Base-by-base conservation (phyloP, 2,888 invertebrate genomes). In the Mechanitis mazaeus region DNA sequence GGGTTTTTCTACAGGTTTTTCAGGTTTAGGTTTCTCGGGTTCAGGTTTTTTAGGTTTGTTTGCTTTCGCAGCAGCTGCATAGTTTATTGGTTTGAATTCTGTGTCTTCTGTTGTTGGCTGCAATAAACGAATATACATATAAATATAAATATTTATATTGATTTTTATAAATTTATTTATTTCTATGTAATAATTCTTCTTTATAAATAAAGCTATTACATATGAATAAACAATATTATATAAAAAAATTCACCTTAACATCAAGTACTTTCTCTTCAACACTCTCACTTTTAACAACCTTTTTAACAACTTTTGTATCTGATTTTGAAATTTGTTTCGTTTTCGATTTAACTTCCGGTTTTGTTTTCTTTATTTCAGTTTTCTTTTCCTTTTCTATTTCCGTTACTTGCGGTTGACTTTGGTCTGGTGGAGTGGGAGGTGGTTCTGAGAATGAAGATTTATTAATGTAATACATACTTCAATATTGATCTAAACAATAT, bases 51-150 rank as follows among this genome's bases (percentile, higher is more conserved):
- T 85, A 3, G 88, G 85, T 55, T 88, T 89, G 74, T 81, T 84
- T 0, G 90, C 87, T 61, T 82, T 84, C 9, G 90, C 90, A 0
- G 90, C 90, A 0, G 90, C 90, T 5, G 90, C 90, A 69, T 90
- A 90, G 78, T 90, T 90, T 33, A 89, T 85, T 0, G 90, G 90
- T 63, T 90, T 90, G 50, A 78, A 72, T 0, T 80, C 84, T 0
- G 57, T 45, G 12, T 80, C 84, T 33, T 78, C 81, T 0, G 66
- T 55, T 2, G 63, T 64, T 1, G 69, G 68, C 0, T 68, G 63
- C 7, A 50, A 31, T 50, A 2, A 7, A 31, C 9, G 1, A 50
- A 11, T 31, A 9, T 9, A 31, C 31, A 50, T 31, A 60, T 45
- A 67, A 45, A 66, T 71, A 42, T 42, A 42, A 20, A 20, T 20